phyloP scores from a whole-genome alignment of 2,888 invertebrate genomes.

The Terebella lapidaria region DNA sequence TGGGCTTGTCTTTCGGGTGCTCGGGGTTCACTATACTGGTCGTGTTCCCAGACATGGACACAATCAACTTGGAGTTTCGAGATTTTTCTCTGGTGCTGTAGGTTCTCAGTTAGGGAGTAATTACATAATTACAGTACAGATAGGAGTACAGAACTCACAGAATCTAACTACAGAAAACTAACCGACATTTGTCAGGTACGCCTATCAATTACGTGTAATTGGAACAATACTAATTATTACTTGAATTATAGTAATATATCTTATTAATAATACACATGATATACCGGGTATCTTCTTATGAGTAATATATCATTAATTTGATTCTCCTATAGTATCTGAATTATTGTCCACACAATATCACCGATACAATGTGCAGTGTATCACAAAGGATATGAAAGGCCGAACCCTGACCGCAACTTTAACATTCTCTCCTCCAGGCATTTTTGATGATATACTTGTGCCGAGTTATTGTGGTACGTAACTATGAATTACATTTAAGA shows the following conservation, averaged over 20 bases:
- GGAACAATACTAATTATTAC: no score
- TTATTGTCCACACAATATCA: no score
- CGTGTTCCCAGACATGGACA: slow-evolving; percentile 38
- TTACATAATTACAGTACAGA: not conserved
- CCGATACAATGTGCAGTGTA: no score
- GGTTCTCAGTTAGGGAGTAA: not conserved
- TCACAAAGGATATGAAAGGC: slow-evolving; percentile 56
- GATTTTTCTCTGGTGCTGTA: slow-evolving; percentile 40
- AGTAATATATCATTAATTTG: no score
- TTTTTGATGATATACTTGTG: not conserved
- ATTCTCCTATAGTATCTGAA: no score
- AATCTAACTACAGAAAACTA: no score
- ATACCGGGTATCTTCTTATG: no score
- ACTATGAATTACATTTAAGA: no score
- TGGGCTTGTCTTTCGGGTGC: slow-evolving; percentile 30
- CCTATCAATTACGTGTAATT: not conserved
- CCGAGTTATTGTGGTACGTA: no score
- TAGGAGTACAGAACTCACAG: no score
- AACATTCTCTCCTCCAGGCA: slow-evolving; percentile 51
- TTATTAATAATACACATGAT: no score
- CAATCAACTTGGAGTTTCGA: slow-evolving; percentile 38
- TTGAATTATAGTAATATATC: no score
- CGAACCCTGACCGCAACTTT: slow-evolving; percentile 59
- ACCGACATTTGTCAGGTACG: not conserved
- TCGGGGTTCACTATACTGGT: slow-evolving; percentile 34